Evolutionary conservation across 2,113 vertebrate genomes (phyloP), one percentile per base, ranked within the genome.

Genomic region (Nothobranchius kuhntae): DNA sequence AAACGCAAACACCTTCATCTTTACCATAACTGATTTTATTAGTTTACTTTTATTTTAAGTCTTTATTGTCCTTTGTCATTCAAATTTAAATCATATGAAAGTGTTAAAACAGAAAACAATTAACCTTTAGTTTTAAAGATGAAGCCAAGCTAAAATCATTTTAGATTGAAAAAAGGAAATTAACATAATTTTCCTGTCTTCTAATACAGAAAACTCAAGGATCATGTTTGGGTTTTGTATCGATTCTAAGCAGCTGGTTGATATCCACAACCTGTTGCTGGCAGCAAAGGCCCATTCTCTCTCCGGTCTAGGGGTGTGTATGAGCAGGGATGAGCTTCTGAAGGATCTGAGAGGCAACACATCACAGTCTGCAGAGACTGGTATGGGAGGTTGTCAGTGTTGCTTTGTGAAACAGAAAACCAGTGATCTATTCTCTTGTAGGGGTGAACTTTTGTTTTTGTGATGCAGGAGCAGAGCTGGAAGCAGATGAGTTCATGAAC

Each of bases 401-500:
- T 53, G 53, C 65, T 63, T 65, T 45, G 4, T 3, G 44, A 58
- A 26, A 46, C 65, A 59, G 53, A 74, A 51, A 68, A 59, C 7
- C 36, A 53, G 52, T 3, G 24, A 36, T 6, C 0, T 0, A 15
- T 9, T 24, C 17, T 56, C 6, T n/a, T 21, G 5, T 4, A n/a
- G 15, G 7, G n/a, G 15, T 17, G 47, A n/a, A n/a, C 47, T 17
- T n/a, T 8, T 2, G 9, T n/a, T 1, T 56, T 6, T 2, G 44
- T 14, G 21, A 60, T 38, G 70, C 46, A 94, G 90, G 51, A 75
- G 48, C 69, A 83, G 88, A 58, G 74, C 48, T 95, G 54, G 94
- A 93, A 78, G 83, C 91, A 0, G 92, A 94, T 68, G 94, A 96
- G 65, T 99, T 99, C 78, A 99, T 99, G 97, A 98, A 94, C 87